A percentile compares a stretch with the other conserved stretches of the same genome.
These are phyloP conservation scores for Rhinolophus ferrumequinum DNA, from an alignment of 2,113 vertebrate species.

Conservation along the genomic window DNA sequence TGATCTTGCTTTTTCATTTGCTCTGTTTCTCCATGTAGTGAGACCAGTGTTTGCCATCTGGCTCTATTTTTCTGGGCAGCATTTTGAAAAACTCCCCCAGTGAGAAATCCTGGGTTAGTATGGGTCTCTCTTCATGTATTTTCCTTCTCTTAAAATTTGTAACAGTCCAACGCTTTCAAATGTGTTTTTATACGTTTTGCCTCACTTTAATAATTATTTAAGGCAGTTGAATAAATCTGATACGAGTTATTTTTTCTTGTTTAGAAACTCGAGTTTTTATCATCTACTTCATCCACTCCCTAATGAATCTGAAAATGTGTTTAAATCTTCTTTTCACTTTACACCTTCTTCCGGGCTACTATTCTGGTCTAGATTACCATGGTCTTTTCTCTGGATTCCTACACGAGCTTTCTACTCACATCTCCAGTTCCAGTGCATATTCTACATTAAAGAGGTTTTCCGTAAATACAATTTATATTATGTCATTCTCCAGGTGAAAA, in stretches of 20 bases:
- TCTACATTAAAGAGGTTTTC: background rate
- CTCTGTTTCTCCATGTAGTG: no score
- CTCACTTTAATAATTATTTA: background rate
- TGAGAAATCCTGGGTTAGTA: background rate
- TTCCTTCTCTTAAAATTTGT: background rate
- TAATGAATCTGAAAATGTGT: background rate
- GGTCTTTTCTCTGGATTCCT: background rate
- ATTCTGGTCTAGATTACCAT: background rate
- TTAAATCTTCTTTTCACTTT: background rate
- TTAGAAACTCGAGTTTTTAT: background rate
- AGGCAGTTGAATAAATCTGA: background rate
- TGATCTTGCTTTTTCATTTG: background rate
- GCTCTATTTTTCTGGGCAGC: background rate
- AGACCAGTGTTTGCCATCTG: background rate
- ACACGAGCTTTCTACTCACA: background rate
- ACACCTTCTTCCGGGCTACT: background rate
- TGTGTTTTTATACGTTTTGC: background rate
- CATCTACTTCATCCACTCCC: background rate
- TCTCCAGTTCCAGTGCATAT: background rate
- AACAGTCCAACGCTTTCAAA: background rate
- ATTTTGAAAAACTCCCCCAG: background rate
- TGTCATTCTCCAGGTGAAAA: background rate
- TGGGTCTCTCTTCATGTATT: background rate
- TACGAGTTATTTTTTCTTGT: background rate
- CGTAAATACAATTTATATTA: background rate